These are phyloP conservation scores for Nemotelus pantherinus DNA, from an alignment of 2,888 invertebrate genomes.

Conservation along the genomic window DNA sequence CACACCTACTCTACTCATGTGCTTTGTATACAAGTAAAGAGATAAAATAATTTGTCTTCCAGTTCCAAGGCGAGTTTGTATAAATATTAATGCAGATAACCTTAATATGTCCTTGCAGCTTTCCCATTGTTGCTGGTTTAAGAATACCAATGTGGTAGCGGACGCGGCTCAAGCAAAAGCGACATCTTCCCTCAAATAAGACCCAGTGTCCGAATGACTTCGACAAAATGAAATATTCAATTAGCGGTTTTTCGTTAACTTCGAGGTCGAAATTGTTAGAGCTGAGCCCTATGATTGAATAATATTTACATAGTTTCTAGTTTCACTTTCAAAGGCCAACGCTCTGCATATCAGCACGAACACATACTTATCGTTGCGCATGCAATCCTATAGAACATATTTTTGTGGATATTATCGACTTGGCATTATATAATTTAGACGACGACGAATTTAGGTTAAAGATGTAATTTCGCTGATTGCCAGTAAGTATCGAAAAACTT, in stretches of 20 bases:
- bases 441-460: too few species aligned
- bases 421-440: too few species aligned
- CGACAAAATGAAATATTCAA: slow-evolving; percentile 16
- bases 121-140: slow-evolving; percentile 23
- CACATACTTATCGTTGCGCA: too few species aligned
- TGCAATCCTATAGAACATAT: too few species aligned
- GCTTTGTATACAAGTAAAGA: background rate
- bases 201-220: slow-evolving; percentile 14
- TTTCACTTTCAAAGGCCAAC: too few species aligned
- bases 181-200: slow-evolving; percentile 17
- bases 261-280: slow-evolving; percentile 1
- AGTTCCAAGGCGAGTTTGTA: slow-evolving; percentile 34
- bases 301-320: background rate
- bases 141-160: slow-evolving; percentile 1
- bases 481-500: too few species aligned
- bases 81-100: slow-evolving; percentile 40
- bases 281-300: background rate
- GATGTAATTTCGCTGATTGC: too few species aligned
- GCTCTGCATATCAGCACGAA: too few species aligned
- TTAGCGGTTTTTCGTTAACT: slow-evolving; percentile 6
- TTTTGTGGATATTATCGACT: too few species aligned
- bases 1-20: background rate
- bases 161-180: background rate
- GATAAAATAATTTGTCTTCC: background rate
- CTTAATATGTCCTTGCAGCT: slow-evolving; percentile 46